Evolutionary conservation across 1,140 invertebrate species (phyloP), one percentile per base, ranked within the genome.

Genomic region (Anoplophora glabripennis): DNA sequence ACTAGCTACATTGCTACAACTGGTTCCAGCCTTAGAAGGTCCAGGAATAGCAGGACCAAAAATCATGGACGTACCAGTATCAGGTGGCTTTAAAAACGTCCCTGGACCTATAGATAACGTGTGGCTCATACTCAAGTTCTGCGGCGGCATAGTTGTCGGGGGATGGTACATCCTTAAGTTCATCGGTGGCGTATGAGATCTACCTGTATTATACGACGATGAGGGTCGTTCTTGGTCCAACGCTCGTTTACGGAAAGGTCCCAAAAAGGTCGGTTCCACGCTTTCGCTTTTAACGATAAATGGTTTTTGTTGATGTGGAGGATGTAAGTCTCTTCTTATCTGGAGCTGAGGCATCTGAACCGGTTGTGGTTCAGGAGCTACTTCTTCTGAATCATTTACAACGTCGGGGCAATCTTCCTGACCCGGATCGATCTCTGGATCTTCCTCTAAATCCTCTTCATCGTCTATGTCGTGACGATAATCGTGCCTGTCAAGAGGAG

Each of bases 251-350:
- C 74, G 54, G 60, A 67, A 75, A 0, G 66, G 37, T 4, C 70
- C 68, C 42, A 74, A 47, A 36, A 70, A 73, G 35, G 9, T 34
- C 3, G 63, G 57, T 41, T 68, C 66, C 35, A 67, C 21, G 10
- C 48, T 48, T 34, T 65, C 67, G 18, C 75, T 77, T 10, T 77
- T 81, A 10, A 80, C 75, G 5, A 78, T 79, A 9, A 73, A 72
- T 2, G 78, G 76, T 60, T 70, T 68, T 45, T 67, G 73, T 18
- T 75, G 75, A 38, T 66, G 51, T 1, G 77, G 67, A 63, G 84
- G 84, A 55, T 88, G 80, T 17, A 89, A 75, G 65, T 89, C 87
- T 70, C 87, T 78, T 35, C 88, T 79, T 17, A 89, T 89, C 65
- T 89, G 88, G 21, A 89, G 67, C 59, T 85, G 83, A 1, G 84